Evolutionary conservation across 35 echinoderm and acorn worm genomes (phyloP).

Genomic region (Ophioderma brevispina): DNA sequence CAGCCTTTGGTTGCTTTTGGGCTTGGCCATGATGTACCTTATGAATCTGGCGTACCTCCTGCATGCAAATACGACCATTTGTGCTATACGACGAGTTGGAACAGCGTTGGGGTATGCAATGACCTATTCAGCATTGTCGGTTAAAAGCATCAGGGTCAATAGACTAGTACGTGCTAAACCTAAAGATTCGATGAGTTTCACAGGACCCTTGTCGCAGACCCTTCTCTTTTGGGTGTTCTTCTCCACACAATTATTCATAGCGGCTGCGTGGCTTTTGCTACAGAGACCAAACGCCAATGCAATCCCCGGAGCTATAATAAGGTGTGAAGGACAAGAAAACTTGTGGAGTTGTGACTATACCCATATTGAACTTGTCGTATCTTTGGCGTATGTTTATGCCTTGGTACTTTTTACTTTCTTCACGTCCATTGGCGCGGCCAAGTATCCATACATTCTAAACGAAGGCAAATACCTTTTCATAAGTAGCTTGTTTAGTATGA

Average conservation of each 20-base stretch:
- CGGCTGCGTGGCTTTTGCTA: conserved; percentile 47
- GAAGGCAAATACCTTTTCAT: conserved; percentile 39
- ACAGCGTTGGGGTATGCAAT: conserved; percentile 45
- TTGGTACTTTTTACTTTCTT: conserved; percentile 36
- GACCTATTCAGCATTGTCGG: conserved; percentile 48
- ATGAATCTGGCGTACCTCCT: conserved; percentile 40
- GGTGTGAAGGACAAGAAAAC: background rate
- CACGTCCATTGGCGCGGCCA: conserved; percentile 5
- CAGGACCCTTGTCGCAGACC: conserved; percentile 24
- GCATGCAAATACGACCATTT: conserved; percentile 31
- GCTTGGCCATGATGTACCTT: conserved; percentile 61
- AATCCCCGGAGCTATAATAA: background rate
- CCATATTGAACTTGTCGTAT: conserved; percentile 25
- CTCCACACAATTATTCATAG: conserved; percentile 31
- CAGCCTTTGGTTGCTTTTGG: conserved; percentile 52
- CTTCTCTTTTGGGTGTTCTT: conserved; percentile 46
- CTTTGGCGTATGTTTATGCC: conserved; percentile 52
- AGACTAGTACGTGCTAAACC: conserved; percentile 12
- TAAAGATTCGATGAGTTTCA: conserved; percentile 11
- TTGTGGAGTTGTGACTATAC: conserved; percentile 24
- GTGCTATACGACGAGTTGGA: conserved; percentile 62
- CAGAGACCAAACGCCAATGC: background rate
- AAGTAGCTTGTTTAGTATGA: conserved; percentile 14
- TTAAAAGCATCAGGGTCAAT: conserved; percentile 37
- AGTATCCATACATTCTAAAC: background rate